Evolutionary conservation across 2,888 invertebrate genomes (phyloP), one percentile per base, ranked within the genome.

Genomic region (Torymus texanus): DNA sequence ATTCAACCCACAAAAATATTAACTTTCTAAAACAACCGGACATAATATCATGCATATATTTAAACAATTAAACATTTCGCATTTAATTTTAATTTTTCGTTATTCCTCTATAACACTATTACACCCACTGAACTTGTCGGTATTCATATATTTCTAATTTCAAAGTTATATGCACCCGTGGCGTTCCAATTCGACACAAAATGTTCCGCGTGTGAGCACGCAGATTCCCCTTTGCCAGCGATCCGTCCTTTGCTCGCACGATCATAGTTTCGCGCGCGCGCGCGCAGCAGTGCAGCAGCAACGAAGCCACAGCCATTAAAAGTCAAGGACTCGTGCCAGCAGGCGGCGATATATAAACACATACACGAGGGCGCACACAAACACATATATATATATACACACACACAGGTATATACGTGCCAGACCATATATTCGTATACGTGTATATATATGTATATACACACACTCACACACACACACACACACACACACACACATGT

Each of bases 291-390:
- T 41, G 41, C 16, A 61, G 14, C n/a, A 59, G 56, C 16, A 18
- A 16, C 65, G 16, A 10, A 56, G 41, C 50, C 14, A 55, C 56
- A 53, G 18, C 67, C 53, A 73, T 78, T 73, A 67, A 73, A 78
- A 78, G 67, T 78, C 73, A 73, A 78, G 78, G 73, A 78, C 59
- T 72, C 24, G 41, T 41, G 41, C 18, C 50, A 11, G 53, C n/a
- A 8, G 21, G n/a, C 41, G 16, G 51, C 16, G n/a, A 14, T 56
- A 21, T 53, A 21, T 24, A 50, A 41, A 41, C 41, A 41, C 41
- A 41, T 18, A 13, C 21, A 55, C 21, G 16, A 21, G 21, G 2
- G 21, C 21, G 21, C 21, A 21, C 21, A 21, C 21, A 21, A n/a
- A 21, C 14, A 61, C 11, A 61, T 12, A 58, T 11, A 14, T 41